Percentiles rank a stretch among this genome's conserved stretches.
phyloP scores from a whole-genome alignment of 2,113 vertebrate species.

The Vicugna pacos region DNA sequence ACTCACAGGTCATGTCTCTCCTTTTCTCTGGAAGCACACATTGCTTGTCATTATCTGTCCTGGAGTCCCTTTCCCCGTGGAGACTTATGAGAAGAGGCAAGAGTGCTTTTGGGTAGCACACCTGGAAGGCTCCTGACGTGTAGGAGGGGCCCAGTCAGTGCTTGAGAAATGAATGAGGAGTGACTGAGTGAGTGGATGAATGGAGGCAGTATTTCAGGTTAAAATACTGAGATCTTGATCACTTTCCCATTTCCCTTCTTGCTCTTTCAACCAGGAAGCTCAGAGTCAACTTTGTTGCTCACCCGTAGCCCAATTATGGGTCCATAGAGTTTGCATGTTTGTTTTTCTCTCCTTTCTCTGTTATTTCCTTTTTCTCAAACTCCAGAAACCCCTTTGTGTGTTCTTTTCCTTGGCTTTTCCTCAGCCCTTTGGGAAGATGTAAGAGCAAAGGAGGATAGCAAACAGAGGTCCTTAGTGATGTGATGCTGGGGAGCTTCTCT shows the following conservation, averaged over 20 bases:
- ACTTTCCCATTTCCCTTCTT: not conserved
- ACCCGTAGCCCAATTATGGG: rapidly evolving
- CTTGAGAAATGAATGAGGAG: not conserved
- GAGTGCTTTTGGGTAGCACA: not conserved
- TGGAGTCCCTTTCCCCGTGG: not conserved
- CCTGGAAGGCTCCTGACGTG: not conserved
- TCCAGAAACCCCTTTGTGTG: not conserved
- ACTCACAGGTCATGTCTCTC: not conserved
- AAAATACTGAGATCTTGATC: not conserved
- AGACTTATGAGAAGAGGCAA: not conserved
- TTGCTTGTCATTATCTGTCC: not conserved
- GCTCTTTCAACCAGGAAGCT: not conserved
- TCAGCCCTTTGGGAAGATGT: not conserved
- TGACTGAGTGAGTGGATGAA: not conserved
- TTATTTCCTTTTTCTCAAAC: not conserved
- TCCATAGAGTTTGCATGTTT: not conserved
- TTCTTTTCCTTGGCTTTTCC: conserved; percentile 42
- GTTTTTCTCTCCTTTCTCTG: not conserved
- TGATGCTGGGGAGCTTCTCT: not conserved
- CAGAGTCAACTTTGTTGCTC: not conserved
- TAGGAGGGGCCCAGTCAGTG: not conserved
- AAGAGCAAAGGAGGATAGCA: not conserved
- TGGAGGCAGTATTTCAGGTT: not conserved
- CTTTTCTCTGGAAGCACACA: not conserved
- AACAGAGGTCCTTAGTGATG: not conserved